A percentile compares a stretch with the other conserved stretches of the same genome.
Conservation (phyloP, 1,140 invertebrate species). For the Zaprionus camerounensis region DNA sequence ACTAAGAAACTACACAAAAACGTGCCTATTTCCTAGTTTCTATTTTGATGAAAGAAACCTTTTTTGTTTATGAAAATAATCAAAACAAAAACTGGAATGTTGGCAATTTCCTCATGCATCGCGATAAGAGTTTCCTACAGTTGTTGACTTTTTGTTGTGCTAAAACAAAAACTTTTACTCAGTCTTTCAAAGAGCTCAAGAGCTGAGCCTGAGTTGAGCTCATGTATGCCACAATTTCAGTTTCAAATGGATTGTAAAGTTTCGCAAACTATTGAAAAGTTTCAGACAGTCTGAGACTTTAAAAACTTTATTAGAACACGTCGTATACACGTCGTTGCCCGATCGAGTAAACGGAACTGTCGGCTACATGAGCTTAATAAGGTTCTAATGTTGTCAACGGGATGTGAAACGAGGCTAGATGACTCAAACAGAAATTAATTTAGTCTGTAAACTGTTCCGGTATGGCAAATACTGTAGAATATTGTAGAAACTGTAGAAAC, state of each 20-base stretch:
- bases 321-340: neutral
- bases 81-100: neutral
- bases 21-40: neutral
- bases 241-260: neutral
- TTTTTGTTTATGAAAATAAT: constrained; percentile 1
- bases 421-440: neutral
- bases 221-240: constrained; percentile 4
- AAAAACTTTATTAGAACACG: neutral
- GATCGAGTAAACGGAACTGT: neutral
- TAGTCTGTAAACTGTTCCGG: too few relatives aligned
- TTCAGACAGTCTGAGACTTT: neutral
- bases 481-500: too few relatives aligned
- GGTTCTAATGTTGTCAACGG: neutral
- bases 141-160: neutral
- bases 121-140: neutral
- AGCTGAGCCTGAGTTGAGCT: neutral
- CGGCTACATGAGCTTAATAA: neutral
- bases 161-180: neutral
- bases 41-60: neutral
- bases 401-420: neutral
- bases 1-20: neutral
- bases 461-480: too few relatives aligned
- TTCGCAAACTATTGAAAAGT: neutral
- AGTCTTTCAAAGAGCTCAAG: neutral
- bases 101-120: neutral